Conservation (phyloP, 2,888 invertebrate species). For the Palloptera scutellata region DNA sequence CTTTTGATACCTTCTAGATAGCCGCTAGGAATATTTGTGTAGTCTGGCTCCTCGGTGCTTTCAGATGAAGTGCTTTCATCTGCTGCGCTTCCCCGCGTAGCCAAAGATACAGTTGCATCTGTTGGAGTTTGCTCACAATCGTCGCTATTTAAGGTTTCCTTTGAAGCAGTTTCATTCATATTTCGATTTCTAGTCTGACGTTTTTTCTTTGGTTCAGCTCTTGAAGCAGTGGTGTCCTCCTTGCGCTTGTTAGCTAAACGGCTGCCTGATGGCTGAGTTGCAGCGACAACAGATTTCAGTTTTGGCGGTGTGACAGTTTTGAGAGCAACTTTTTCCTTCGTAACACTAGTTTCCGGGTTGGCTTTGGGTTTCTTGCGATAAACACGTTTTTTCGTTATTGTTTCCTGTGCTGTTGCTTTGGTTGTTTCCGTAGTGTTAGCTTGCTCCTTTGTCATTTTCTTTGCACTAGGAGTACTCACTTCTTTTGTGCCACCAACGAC, state of each 20-base stretch:
- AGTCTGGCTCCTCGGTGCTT: conserved; percentile 10
- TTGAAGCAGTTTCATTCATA: neutral
- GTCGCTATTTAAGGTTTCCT: neutral
- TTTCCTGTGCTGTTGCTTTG: neutral
- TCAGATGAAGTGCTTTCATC: neutral
- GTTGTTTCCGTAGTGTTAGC: neutral
- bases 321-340: too few species aligned
- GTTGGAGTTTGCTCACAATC: neutral
- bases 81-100: neutral
- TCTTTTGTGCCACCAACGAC: too few species aligned
- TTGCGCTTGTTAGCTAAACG: too few species aligned
- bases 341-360: too few species aligned
- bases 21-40: conserved; percentile 47
- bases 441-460: neutral
- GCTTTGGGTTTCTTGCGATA: neutral
- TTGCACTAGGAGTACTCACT: neutral
- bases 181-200: too few species aligned
- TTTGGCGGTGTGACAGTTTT: too few species aligned
- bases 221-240: too few species aligned
- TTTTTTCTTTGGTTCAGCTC: too few species aligned
- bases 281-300: too few species aligned
- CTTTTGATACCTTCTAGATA: conserved; percentile 48
- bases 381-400: neutral
- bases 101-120: neutral
- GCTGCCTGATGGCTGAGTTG: too few species aligned